Evolutionary conservation across 2,113 vertebrate genomes (phyloP), one percentile per base, ranked within the genome.

Genomic region (Marmota flaviventris): DNA sequence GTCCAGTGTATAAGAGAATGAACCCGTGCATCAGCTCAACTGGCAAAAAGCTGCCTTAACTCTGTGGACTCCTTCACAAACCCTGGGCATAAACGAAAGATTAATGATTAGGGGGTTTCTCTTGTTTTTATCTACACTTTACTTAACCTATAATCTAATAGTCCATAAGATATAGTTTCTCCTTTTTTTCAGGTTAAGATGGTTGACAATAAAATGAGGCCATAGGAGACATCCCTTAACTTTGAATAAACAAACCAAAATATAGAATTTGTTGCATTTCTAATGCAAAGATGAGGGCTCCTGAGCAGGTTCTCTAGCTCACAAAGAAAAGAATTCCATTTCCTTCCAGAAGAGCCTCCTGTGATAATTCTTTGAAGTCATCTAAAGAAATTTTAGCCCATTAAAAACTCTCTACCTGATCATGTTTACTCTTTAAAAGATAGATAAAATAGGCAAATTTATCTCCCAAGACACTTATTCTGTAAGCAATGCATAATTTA

Each of bases 181-280:
- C 13, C 67, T 84, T 85, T 67, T 42, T 48, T 65, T 56, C 16
- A 69, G 2, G 18, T 93, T 65, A 85, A 69, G 27, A 4, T 32
- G 29, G 1, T 37, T 94, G 34, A 61, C 42, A 77, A 77, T 89
- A 82, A 93, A 48, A 85, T 73, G 18, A 8, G 20, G 48, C 58
- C 65, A 2, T 29, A 29, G 37, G 4, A 56, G 27, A 77, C 85
- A 82, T 86, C 61, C 18, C 37, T 91, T 73, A 88, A 77, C 25
- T 25, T 61, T 91, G 53, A 91, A 85, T 88, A 29, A 77, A 51
- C 48, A 73, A 94, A 75, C 7, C 65, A 91, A 96, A 94, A 85
- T 69, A 65, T 37, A 70, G 73, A 93, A 89, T 87, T 79, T 85
- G 37, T 77, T 85, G 27, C 53, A 67, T 78, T 93, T 78, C 29